Evolutionary conservation across 2,888 invertebrate genomes (phyloP), one percentile per base, ranked within the genome.

Genomic region (Diplolepis rosae): DNA sequence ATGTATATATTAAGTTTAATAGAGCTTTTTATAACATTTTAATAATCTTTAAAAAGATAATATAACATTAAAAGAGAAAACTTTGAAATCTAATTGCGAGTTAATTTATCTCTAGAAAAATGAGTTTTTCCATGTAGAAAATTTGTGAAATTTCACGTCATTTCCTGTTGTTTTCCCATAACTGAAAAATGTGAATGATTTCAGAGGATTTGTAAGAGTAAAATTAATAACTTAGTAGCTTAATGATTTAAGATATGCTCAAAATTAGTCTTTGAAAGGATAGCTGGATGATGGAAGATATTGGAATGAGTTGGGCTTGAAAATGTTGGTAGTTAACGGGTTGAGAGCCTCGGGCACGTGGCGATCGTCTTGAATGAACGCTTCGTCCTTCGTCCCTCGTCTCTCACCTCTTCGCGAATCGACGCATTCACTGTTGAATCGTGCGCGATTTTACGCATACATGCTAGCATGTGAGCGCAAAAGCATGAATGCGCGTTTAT

Each of bases 341-440:
- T 82, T 81, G 84, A 84, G 86, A 84, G 85, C 84, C 85, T 82
- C 83, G 84, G 85, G 85, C 87, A 86, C 87, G 87, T 87, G 87
- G 87, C 86, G 79, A 75, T 82, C 79, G 78, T 86, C 84, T 84
- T 87, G 87, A 87, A 87, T 87, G 87, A 85, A 86, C 77, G 77
- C 74, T 75, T 74, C 77, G 75, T 71, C 75, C 74, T 75, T 74
- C 77, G 75, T 71, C 75, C 73, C 66, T 45, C 54, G 18, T 30
- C 22, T 42, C 65, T 70, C 45, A 65, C 65, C 65, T 51, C 65
- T 24, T 45, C 65, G 75, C 71, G 77, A 75, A n/a, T 76, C 76
- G 68, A 75, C 79, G 79, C 80, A 80, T 83, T 81, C 81, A 79
- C 80, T 75, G n/a, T n/a, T n/a, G 76, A 71, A 74, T 72, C 70